phyloP scores from a whole-genome alignment of 2,888 invertebrate species.

The Camponotus fellah region DNA sequence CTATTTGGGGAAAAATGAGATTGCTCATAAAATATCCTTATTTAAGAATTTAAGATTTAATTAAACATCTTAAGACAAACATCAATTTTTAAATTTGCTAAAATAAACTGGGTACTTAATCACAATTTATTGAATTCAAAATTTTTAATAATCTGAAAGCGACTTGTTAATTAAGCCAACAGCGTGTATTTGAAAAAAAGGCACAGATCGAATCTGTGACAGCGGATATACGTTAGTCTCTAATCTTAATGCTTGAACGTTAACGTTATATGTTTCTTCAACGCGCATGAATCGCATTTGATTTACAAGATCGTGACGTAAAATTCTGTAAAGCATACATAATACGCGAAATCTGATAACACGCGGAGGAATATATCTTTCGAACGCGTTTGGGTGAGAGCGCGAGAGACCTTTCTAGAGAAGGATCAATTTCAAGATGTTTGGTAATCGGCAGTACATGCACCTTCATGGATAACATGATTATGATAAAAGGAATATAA shows the following conservation, averaged over 20 bases:
- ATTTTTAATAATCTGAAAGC: not conserved
- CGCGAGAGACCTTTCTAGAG: conserved; percentile 44
- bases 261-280: conserved; percentile 6
- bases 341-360: conserved; percentile 29
- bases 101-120: not conserved
- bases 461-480: not conserved
- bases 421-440: conserved; percentile 29
- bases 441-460: conserved; percentile 14
- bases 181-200: not conserved
- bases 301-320: conserved; percentile 43
- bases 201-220: not conserved
- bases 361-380: conserved; percentile 29
- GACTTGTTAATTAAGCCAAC: not conserved
- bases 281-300: conserved; percentile 9
- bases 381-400: not conserved
- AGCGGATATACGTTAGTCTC: not conserved
- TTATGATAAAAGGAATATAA: conserved; percentile 1
- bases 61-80: not conserved
- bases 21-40: not conserved
- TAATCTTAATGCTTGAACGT: not conserved
- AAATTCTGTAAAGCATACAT: conserved; percentile 4
- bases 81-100: too few relatives aligned
- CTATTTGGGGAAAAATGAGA: too few relatives aligned
- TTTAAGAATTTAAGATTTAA: not conserved
- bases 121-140: not conserved